Evolutionary conservation across 2,113 vertebrate genomes (phyloP).

Genomic region (sheep (Ovis aries)): ARS-UI_Ramb_v3.0 NC_056054.1:246089001-246089500

Average conservation of each 20-base stretch:
- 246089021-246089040: background rate
- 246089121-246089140: background rate
- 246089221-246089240: background rate
- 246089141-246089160: background rate
- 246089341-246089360: background rate
- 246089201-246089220: background rate
- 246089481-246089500: background rate
- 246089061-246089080: background rate
- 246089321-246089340: background rate
- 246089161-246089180: background rate
- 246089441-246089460: background rate
- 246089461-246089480: background rate
- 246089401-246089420: background rate
- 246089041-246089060: background rate
- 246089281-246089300: background rate
- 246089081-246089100: background rate
- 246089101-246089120: background rate
- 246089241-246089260: background rate
- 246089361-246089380: background rate
- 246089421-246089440: background rate
- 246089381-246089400: background rate
- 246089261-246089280: background rate
- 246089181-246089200: background rate
- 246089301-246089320: background rate
- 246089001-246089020: background rate